Evolutionary conservation across 2,797 vertebrate species (phyloP), one percentile per base, ranked within the genome.

Genomic region (Emys orbicularis): DNA sequence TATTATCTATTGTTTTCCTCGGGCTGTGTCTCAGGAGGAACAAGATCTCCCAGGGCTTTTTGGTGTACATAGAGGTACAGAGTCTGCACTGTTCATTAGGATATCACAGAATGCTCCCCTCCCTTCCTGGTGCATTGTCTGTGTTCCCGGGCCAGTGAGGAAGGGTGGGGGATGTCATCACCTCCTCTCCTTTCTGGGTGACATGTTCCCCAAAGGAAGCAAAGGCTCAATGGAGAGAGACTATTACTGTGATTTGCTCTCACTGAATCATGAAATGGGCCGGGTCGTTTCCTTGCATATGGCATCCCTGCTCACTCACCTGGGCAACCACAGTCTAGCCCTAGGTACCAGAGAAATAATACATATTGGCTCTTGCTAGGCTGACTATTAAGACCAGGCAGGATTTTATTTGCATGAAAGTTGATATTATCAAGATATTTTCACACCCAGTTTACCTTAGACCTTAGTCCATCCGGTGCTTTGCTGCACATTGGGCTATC

Each of bases 371-470:
- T 74, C 11, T 74, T n/a, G n/a, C 23, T 90, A 54, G 50, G 37
- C 95, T 86, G 92, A 96, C 94, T 88, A 96, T 96, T 96, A 96
- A 89, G 91, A 92, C 61, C 54, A 96, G 37, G 82, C 80, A 97
- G 94, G 91, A 82, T 94, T 96, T 92, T 92, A 77, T 87, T 95
- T 74, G 37, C 74, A 80, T n/a, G 53, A 95, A 90, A 65, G 57
- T 93, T 90, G 65, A 53, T 44, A n/a, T 81, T 44, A 95, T 93
- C 92, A 96, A 93, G 54, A 86, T 95, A 85, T 94, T 96, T 92
- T 94, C 92, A 95, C 95, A 96, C 84, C 91, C 94, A 94, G 92
- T 97, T 96, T 87, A 96, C 52, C 52, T 53, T 53, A 53, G 52
- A 53, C 52, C 52, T 53, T 53, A 53, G 52, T 53, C 18, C 52